These are phyloP conservation scores for Pseudomyrmex flavicornis DNA, from an alignment of 1,140 invertebrate species.

Conservation along the genomic window DNA sequence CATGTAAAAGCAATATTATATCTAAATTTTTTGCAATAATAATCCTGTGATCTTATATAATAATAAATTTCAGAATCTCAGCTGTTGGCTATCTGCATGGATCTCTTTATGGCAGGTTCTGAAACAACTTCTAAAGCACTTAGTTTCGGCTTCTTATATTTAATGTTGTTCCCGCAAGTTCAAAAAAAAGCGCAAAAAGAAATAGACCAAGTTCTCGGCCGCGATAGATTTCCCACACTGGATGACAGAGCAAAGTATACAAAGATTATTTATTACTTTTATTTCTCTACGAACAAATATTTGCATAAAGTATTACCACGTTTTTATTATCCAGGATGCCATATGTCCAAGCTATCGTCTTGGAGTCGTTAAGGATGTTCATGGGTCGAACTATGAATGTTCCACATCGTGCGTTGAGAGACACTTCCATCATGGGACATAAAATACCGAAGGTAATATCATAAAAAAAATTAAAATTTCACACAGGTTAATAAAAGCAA, in stretches of 20 bases:
- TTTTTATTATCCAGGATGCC: constrained; percentile 87
- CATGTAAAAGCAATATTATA: neutral
- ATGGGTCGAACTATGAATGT: constrained; percentile 92
- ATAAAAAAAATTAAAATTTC: constrained; percentile 18
- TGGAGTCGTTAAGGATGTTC: constrained; percentile 92
- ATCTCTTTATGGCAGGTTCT: constrained; percentile 93
- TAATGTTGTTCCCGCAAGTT: constrained; percentile 91
- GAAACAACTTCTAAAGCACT: constrained; percentile 93
- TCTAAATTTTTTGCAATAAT: neutral
- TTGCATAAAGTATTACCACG: neutral
- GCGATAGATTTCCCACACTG: constrained; percentile 88
- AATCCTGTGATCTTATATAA: neutral
- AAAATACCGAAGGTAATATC: constrained; percentile 90
- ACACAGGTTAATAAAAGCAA: neutral
- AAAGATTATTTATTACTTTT: neutral
- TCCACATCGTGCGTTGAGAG: constrained; percentile 90
- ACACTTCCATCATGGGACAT: constrained; percentile 90
- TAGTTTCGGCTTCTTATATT: constrained; percentile 91
- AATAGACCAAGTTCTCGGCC: constrained; percentile 91
- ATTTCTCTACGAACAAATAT: neutral
- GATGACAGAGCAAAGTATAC: constrained; percentile 89
- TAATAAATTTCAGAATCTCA: constrained; percentile 87
- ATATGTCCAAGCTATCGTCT: constrained; percentile 91
- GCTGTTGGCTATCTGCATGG: constrained; percentile 91
- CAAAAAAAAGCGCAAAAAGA: constrained; percentile 92